Conservation (phyloP, 2,797 vertebrate genomes). For the Peromyscus attwateri region DNA sequence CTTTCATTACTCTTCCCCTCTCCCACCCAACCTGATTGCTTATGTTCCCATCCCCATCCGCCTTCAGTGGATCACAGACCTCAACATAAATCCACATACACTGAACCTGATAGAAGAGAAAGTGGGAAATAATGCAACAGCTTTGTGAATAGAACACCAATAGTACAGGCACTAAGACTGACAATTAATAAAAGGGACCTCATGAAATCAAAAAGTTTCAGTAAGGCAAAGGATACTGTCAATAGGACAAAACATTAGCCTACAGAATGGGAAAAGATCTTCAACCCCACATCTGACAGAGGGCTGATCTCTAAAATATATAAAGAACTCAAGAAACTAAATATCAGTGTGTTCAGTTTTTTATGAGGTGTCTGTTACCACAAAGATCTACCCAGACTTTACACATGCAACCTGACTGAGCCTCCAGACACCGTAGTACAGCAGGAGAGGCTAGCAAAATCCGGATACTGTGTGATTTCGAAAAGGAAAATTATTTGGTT, state of each 20-base stretch:
- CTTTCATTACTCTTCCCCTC: background rate
- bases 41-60: background rate
- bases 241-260: background rate
- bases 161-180: background rate
- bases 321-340: background rate
- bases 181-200: background rate
- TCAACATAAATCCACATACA: background rate
- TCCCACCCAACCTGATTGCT: background rate
- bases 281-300: background rate
- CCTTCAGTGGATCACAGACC: background rate
- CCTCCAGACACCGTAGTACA: fast-evolving
- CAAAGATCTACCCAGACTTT: background rate
- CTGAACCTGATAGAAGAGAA: background rate
- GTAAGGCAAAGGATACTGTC: background rate
- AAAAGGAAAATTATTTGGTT: background rate
- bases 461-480: background rate
- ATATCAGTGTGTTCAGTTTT: background rate
- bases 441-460: background rate
- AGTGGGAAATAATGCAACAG: background rate
- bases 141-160: background rate
- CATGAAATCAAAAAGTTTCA: background rate
- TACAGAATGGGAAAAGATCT: too few species aligned
- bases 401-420: background rate
- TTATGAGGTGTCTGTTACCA: background rate
- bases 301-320: background rate